phyloP scores from a whole-genome alignment of 1,140 invertebrate genomes.

The Pogonognathellus flavescens region DNA sequence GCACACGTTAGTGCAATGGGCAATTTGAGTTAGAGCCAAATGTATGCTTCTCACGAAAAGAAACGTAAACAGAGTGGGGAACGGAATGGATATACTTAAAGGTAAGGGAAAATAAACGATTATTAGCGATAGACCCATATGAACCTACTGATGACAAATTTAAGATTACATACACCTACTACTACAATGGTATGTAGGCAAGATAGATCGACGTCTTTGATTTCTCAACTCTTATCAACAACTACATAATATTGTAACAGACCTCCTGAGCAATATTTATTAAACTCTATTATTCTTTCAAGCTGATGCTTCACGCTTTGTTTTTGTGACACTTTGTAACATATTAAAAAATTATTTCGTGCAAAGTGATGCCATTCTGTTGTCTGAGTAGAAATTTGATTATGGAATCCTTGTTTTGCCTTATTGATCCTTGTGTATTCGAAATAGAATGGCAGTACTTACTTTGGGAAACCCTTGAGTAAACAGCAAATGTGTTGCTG shows the following conservation, averaged over 20 bases:
- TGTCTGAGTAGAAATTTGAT: constrained; percentile 27
- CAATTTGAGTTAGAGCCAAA: constrained; percentile 46
- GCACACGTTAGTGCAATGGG: constrained; percentile 42
- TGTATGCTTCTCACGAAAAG: constrained; percentile 39
- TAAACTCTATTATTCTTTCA: too few relatives aligned
- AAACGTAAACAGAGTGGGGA: not conserved
- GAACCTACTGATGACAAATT: constrained; percentile 40
- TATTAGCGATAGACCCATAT: constrained; percentile 36
- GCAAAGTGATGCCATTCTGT: constrained; percentile 6
- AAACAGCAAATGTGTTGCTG: constrained; percentile 5
- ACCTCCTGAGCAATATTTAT: too few relatives aligned
- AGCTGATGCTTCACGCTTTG: too few relatives aligned
- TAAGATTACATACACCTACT: constrained; percentile 5
- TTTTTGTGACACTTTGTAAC: too few relatives aligned
- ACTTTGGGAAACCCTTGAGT: constrained; percentile 24
- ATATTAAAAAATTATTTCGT: constrained; percentile 18
- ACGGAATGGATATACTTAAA: constrained; percentile 15
- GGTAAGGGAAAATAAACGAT: constrained; percentile 16
- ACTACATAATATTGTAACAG: too few relatives aligned
- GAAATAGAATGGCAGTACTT: constrained; percentile 3
- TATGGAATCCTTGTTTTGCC: constrained; percentile 30
- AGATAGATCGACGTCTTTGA: constrained; percentile 20
- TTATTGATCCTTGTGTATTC: not conserved
- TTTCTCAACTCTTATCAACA: not conserved
- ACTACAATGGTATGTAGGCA: not conserved